Base-by-base conservation (phyloP, 2,888 invertebrate species). In the Cheilosia urbana region DNA sequence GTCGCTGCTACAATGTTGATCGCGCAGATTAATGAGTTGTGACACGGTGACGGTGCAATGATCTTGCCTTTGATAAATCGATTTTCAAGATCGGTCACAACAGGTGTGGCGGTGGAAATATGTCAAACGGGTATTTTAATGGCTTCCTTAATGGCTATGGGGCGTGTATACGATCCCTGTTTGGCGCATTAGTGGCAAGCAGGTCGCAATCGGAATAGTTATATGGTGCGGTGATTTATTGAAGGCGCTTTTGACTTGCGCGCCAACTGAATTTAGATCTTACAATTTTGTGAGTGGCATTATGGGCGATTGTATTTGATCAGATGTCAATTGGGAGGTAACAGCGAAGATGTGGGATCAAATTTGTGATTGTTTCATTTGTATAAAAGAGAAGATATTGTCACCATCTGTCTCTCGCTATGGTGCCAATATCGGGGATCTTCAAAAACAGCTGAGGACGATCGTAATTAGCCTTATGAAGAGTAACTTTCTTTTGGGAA, bases 121-220 rank as follows among this genome's bases (percentile, higher is more conserved):
- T 85, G 85, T 81, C 77, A 81, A 77, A 81, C 71, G 62, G 53
- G 76, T 71, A 85, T 76, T 80, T 85, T 76, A 84, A 85, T 85
- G 71, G 60, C 51, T 85, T 73, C 79, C 79, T 79, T 73, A 84
- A 84, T 84, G 83, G 73, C 47, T 21, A 49, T 9, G 55, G 62
- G 83, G 78, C 78, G 83, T 83, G 83, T 57, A 47, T 9, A 51
- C 47, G 15, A 34, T 30, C 30, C 17, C n/a, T 55, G 15, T 19
- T 15, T 30, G 30, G 34, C 9, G n/a, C 27, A 24, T 51, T 51
- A 11, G 34, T n/a, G 66, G 7, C 19, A n/a, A 40, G 24, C 40
- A 40, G 58, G 21, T 40, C 58, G 58, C 53, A 17, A 34, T 65
- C 58, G 58, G 66, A 24, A 34, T 65, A 57, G 60, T 66, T 66